These are phyloP conservation scores for Vireo altiloquus DNA, from an alignment of 2,113 vertebrate genomes.

Conservation along the genomic window DNA sequence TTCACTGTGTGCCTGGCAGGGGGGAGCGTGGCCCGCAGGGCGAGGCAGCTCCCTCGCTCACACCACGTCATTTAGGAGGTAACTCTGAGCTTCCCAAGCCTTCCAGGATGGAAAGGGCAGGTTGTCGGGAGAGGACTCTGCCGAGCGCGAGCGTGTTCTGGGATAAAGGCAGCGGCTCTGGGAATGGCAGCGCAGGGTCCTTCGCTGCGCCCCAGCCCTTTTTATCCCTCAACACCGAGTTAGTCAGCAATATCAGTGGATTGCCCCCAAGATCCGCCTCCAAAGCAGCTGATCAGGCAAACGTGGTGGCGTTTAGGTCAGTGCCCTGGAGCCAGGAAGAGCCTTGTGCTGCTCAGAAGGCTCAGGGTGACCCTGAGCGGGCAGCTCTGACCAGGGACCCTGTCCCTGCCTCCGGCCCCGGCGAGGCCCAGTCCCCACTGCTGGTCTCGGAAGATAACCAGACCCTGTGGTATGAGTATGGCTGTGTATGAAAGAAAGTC, in stretches of 20 bases:
- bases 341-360: conserved; percentile 39
- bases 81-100: conserved; percentile 63
- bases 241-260: conserved; percentile 94
- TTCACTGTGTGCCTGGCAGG: conserved; percentile 40
- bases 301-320: conserved; percentile 20
- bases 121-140: conserved; percentile 77
- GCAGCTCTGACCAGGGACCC: not conserved
- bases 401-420: conserved; percentile 13
- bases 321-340: conserved; percentile 31
- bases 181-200: conserved; percentile 13
- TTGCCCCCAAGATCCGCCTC: conserved; percentile 67
- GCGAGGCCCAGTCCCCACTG: conserved; percentile 67
- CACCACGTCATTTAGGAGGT: not conserved
- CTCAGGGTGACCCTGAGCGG: not conserved
- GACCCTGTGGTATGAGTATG: conserved; percentile 96
- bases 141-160: conserved; percentile 66
- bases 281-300: conserved; percentile 41
- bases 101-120: conserved; percentile 74
- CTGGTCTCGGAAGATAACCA: conserved; percentile 88
- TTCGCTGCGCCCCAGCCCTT: conserved; percentile 77
- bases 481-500: conserved; percentile 83
- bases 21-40: conserved; percentile 24
- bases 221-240: conserved; percentile 89
- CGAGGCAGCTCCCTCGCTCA: not conserved
- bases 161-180: conserved; percentile 73